Percentiles rank a stretch among this genome's conserved stretches.
Conservation (phyloP, 1,140 invertebrate genomes). For the Hestina assimilis region DNA sequence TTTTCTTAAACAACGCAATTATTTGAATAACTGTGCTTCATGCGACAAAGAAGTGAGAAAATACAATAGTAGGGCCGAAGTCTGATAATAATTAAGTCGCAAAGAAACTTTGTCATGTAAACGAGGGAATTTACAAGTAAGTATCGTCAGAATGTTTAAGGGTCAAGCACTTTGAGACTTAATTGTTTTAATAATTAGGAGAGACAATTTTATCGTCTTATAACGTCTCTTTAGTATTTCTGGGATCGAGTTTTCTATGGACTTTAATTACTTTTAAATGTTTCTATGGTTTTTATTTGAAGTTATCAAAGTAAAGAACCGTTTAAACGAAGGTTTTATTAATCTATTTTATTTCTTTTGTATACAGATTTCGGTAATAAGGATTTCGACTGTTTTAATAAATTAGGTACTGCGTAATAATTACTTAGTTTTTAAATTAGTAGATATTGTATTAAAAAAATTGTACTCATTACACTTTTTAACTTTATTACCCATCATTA, state of each 20-base stretch:
- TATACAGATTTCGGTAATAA: too few species aligned
- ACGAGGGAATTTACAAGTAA: constrained; percentile 50
- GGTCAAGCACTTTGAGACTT: constrained; percentile 33
- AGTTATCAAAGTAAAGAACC: neutral
- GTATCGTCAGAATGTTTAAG: constrained; percentile 36
- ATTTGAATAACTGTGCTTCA: too few species aligned
- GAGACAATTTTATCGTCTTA: constrained; percentile 6
- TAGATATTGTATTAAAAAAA: too few species aligned
- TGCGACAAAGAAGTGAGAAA: too few species aligned
- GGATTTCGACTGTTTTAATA: too few species aligned
- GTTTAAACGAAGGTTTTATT: neutral
- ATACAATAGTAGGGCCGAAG: constrained; percentile 27
- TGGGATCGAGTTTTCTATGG: neutral
- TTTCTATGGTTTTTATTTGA: neutral
- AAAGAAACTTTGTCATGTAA: constrained; percentile 65
- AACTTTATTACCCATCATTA: too few species aligned
- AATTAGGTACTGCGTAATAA: too few species aligned
- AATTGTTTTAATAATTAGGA: constrained; percentile 43
- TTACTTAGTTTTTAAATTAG: too few species aligned
- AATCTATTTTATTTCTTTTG: neutral
- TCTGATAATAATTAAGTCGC: constrained; percentile 57
- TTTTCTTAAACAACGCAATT: too few species aligned
- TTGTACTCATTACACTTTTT: too few species aligned
- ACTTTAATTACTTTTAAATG: constrained; percentile 1
- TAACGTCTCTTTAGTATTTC: constrained; percentile 1